phyloP scores from a whole-genome alignment of 2,797 vertebrate genomes.

The Pangasius larnaudii region DNA sequence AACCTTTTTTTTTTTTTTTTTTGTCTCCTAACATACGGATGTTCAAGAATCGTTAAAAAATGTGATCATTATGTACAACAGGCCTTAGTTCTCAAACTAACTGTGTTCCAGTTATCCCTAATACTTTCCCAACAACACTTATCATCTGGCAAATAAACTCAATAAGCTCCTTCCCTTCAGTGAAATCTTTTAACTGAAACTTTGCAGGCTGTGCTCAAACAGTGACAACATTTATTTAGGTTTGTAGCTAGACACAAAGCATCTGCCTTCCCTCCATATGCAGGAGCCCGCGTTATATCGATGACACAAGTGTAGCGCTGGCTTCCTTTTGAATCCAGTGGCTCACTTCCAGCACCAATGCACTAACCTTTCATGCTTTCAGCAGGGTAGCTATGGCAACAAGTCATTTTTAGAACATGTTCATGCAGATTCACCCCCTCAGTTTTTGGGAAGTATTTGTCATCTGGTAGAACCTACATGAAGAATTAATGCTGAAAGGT shows the following conservation, averaged over 20 bases:
- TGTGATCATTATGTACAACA: not conserved
- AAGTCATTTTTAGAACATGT: constrained; percentile 69
- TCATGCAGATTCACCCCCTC: constrained; percentile 62
- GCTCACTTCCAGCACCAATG: constrained; percentile 38
- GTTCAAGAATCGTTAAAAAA: not conserved
- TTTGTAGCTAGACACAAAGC: constrained; percentile 15
- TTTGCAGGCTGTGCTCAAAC: constrained; percentile 54
- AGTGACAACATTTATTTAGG: constrained; percentile 33
- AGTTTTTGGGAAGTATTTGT: constrained; percentile 55
- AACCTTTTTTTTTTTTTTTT: not conserved
- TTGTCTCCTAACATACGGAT: not conserved
- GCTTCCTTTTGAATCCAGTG: constrained; percentile 34
- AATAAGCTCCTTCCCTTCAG: constrained; percentile 43
- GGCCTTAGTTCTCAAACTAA: not conserved
- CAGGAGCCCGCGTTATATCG: constrained; percentile 7
- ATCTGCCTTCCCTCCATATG: constrained; percentile 34
- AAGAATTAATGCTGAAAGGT: not conserved
- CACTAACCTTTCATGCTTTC: constrained; percentile 63
- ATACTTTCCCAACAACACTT: constrained; percentile 20
- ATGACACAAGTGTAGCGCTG: constrained; percentile 35
- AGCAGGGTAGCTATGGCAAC: constrained; percentile 74
- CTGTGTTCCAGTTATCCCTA: not conserved
- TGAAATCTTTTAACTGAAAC: constrained; percentile 1
- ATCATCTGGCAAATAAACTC: constrained; percentile 49
- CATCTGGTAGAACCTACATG: constrained; percentile 51